Conservation (phyloP, 2,113 vertebrate genomes). For the Urocolius indicus region DNA sequence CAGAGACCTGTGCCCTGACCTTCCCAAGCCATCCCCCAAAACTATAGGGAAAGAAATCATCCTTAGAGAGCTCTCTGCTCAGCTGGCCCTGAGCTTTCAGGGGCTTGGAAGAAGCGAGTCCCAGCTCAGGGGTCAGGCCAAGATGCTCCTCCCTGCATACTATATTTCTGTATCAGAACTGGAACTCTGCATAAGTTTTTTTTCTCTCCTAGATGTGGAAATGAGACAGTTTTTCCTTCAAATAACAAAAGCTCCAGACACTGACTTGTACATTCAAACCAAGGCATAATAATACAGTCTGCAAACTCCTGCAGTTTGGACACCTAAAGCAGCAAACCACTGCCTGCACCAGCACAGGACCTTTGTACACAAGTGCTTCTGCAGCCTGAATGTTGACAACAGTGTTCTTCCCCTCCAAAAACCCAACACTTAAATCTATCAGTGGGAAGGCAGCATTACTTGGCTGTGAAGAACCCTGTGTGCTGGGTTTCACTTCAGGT, state of each 20-base stretch:
- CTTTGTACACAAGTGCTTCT: rapidly evolving
- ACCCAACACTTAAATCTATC: background rate
- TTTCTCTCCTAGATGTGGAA: background rate
- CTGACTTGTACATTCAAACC: background rate
- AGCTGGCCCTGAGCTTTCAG: background rate
- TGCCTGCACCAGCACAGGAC: background rate
- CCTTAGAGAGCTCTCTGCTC: background rate
- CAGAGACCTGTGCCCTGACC: background rate
- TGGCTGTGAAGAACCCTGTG: background rate
- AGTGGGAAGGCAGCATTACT: background rate
- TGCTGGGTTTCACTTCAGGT: background rate
- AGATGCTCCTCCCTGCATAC: background rate
- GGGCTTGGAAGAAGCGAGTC: rapidly evolving
- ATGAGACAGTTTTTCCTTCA: background rate
- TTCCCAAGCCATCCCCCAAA: background rate
- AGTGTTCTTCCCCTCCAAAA: background rate
- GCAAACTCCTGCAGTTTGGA: background rate
- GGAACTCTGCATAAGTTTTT: background rate
- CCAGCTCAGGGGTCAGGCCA: rapidly evolving
- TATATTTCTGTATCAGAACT: background rate
- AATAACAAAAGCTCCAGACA: background rate
- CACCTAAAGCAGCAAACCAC: background rate
- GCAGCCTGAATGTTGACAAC: rapidly evolving
- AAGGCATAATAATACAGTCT: background rate
- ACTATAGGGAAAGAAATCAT: rapidly evolving